Percentiles rank a stretch among this genome's conserved stretches.
phyloP scores from a whole-genome alignment of 1,140 invertebrate genomes.

The Carposina sasakii region DNA sequence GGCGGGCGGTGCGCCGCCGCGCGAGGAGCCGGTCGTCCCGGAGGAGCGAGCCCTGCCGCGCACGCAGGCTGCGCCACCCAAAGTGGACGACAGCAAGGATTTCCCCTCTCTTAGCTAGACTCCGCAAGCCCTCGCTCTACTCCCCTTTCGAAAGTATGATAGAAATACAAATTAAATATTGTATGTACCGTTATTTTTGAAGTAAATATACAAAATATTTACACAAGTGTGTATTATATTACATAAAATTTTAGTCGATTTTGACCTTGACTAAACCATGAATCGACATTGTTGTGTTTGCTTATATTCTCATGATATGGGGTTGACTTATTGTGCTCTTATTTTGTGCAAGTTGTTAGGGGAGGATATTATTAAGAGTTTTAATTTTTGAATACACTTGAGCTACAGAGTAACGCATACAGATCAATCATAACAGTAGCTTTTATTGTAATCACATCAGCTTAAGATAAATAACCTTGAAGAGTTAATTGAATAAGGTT shows the following conservation, averaged over 20 bases:
- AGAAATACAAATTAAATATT: slow-evolving; percentile 68
- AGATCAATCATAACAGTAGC: slow-evolving; percentile 61
- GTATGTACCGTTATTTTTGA: slow-evolving; percentile 74
- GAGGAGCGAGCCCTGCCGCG: slow-evolving; percentile 43
- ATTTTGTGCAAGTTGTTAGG: slow-evolving; percentile 29
- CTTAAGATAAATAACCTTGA: slow-evolving; percentile 53
- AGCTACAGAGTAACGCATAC: slow-evolving; percentile 53
- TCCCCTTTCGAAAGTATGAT: slow-evolving; percentile 61
- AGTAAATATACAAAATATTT: slow-evolving; percentile 74
- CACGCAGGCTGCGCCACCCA: slow-evolving; percentile 81
- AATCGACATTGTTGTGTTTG: slow-evolving; percentile 27
- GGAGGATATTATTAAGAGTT: slow-evolving; percentile 28
- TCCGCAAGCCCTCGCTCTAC: slow-evolving; percentile 52
- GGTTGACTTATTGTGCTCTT: slow-evolving; percentile 31
- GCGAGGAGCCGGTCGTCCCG: slow-evolving; percentile 37
- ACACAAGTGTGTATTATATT: slow-evolving; percentile 71
- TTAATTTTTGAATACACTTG: slow-evolving; percentile 49
- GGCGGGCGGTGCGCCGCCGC: slow-evolving; percentile 37
- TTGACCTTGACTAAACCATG: slow-evolving; percentile 33
- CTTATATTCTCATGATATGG: slow-evolving; percentile 25
- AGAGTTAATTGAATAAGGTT: slow-evolving; percentile 51
- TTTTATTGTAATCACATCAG: slow-evolving; percentile 65
- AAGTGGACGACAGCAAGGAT: slow-evolving; percentile 95
- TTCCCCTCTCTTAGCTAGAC: slow-evolving; percentile 91
- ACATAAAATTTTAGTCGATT: slow-evolving; percentile 53